phyloP scores from a whole-genome alignment of 2,888 invertebrate species.

The Morinoia aosen region DNA sequence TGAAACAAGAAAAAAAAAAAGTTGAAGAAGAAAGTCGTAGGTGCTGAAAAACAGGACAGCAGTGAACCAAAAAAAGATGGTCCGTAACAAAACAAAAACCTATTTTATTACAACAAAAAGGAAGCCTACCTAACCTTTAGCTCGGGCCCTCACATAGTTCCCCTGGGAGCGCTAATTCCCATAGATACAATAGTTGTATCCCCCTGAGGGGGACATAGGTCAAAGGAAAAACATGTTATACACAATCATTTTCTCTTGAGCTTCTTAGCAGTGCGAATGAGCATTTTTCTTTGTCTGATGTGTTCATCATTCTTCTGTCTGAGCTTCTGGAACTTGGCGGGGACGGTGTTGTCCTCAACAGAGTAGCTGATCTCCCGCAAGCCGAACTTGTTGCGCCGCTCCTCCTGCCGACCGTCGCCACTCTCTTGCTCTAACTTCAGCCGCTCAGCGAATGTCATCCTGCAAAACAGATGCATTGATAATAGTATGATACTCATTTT shows the following conservation, averaged over 20 bases:
- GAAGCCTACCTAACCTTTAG: too few relatives aligned
- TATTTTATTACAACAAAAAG: too few relatives aligned
- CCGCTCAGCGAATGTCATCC: constrained; percentile 29
- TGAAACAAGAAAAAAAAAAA: too few relatives aligned
- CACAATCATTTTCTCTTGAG: not conserved
- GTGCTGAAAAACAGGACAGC: too few relatives aligned
- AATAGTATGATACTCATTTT: too few relatives aligned
- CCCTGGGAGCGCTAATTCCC: too few relatives aligned
- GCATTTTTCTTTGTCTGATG: not conserved
- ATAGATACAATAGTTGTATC: too few relatives aligned
- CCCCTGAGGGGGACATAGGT: too few relatives aligned
- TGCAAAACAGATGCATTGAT: not conserved
- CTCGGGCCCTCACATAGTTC: too few relatives aligned
- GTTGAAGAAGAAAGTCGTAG: too few relatives aligned
- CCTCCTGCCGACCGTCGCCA: not conserved
- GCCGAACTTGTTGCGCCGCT: constrained; percentile 16
- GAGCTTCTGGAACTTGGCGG: constrained; percentile 34
- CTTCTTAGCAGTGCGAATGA: not conserved
- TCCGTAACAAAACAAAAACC: too few relatives aligned
- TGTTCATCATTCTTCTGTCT: constrained; percentile 20
- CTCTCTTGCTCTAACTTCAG: constrained; percentile 21
- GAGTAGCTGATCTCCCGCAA: constrained; percentile 30
- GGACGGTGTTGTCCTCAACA: constrained; percentile 27
- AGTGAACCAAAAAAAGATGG: too few relatives aligned
- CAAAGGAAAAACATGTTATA: not conserved